These are phyloP conservation scores for Meiosimyza decipiens DNA, from an alignment of 2,888 invertebrate genomes.

Conservation along the genomic window DNA sequence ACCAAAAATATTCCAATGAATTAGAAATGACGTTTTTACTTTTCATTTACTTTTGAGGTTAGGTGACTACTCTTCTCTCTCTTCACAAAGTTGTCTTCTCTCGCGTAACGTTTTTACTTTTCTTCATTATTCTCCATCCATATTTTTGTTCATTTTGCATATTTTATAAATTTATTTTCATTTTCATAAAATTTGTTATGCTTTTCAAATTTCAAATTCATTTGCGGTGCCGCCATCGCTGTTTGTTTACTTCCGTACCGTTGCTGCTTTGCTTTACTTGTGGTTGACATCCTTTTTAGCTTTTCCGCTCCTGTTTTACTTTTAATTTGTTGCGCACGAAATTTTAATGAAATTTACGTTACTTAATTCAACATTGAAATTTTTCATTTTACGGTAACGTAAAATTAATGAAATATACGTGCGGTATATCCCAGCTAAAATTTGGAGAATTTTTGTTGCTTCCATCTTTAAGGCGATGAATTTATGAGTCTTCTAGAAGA, in stretches of 20 bases:
- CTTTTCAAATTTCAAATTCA: conserved; percentile 1
- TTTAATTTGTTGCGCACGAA: conserved; percentile 3
- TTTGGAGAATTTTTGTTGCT: too few relatives aligned
- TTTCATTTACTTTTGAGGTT: too few relatives aligned
- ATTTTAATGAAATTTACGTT: conserved; percentile 22
- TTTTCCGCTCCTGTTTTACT: background rate
- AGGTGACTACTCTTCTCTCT: background rate
- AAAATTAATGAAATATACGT: conserved; percentile 18
- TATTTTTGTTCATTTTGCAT: background rate
- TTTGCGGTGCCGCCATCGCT: background rate
- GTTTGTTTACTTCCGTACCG: background rate
- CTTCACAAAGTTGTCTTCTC: background rate
- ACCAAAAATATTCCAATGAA: background rate
- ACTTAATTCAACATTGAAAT: too few relatives aligned
- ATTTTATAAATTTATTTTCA: background rate
- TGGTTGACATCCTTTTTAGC: conserved; percentile 1
- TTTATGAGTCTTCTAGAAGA: too few relatives aligned
- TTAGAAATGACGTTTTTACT: too few relatives aligned
- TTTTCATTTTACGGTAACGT: conserved; percentile 7
- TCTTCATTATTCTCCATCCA: too few relatives aligned
- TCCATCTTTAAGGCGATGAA: too few relatives aligned
- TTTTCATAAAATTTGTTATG: background rate
- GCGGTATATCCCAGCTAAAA: background rate
- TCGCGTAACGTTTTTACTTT: background rate
- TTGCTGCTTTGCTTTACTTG: background rate